These are phyloP conservation scores for Podarcis lilfordi DNA, from an alignment of 2,797 vertebrate genomes.

Conservation along the genomic window DNA sequence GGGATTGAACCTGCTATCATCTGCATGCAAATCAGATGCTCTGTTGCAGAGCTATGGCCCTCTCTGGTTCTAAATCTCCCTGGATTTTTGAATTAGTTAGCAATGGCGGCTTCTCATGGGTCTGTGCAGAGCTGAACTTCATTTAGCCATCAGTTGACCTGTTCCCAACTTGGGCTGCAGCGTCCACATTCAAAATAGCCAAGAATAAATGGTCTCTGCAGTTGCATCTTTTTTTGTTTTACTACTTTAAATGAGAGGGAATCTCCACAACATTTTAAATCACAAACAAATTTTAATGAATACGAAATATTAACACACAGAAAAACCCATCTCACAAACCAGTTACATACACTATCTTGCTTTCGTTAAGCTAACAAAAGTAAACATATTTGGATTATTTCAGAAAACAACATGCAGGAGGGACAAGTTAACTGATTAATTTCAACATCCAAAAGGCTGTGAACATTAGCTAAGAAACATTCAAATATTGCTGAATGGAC, in stretches of 20 bases:
- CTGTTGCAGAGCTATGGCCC: too few species aligned
- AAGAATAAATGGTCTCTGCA: background rate
- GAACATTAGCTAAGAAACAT: constrained; percentile 47
- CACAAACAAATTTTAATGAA: constrained; percentile 62
- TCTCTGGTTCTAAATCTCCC: background rate
- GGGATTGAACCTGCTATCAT: too few species aligned
- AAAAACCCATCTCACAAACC: constrained; percentile 58
- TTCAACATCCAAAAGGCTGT: constrained; percentile 54
- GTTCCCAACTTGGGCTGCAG: background rate
- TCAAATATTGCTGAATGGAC: constrained; percentile 47
- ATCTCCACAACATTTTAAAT: background rate
- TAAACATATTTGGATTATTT: constrained; percentile 62
- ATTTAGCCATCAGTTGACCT: background rate
- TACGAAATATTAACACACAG: constrained; percentile 52
- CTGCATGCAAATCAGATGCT: too few species aligned
- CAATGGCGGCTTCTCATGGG: too few species aligned
- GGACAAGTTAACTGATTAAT: constrained; percentile 47
- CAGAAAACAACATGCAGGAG: constrained; percentile 64
- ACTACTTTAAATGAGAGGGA: background rate
- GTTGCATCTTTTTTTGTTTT: background rate
- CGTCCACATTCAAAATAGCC: background rate
- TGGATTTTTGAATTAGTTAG: background rate
- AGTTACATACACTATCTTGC: constrained; percentile 52
- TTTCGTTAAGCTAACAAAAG: constrained; percentile 45
- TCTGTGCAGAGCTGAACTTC: background rate